Conservation (phyloP, 2,113 vertebrate species). For the Zosterops japonicus region DNA sequence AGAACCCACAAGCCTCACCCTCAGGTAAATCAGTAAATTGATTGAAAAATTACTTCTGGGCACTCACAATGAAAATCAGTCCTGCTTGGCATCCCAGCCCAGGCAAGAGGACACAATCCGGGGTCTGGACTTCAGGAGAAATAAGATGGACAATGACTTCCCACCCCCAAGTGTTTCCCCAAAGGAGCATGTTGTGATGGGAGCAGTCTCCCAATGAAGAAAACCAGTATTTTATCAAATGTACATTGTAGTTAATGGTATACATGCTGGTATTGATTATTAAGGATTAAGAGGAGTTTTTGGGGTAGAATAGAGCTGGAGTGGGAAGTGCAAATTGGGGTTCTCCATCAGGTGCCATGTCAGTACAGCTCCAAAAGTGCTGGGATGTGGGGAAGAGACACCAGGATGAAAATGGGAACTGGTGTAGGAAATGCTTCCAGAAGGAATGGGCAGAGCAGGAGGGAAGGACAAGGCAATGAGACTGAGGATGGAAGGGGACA, state of each 20-base stretch:
- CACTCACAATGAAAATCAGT: not conserved
- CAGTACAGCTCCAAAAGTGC: rapidly evolving
- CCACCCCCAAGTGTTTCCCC: not conserved
- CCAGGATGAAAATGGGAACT: not conserved
- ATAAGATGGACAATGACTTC: not conserved
- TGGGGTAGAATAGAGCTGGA: not conserved
- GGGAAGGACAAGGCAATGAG: not conserved
- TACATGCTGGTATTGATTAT: slow-evolving; percentile 23
- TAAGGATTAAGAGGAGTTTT: slow-evolving; percentile 16
- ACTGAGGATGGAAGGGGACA: not conserved
- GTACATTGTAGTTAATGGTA: slow-evolving; percentile 37
- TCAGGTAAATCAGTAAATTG: not conserved
- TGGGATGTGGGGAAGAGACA: not conserved
- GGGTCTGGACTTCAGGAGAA: not conserved
- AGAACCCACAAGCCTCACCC: not conserved
- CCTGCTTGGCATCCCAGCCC: not conserved
- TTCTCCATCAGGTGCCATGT: not conserved
- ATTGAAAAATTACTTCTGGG: not conserved
- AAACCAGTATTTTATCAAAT: slow-evolving; percentile 32
- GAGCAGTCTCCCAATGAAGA: not conserved
- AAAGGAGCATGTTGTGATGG: rapidly evolving
- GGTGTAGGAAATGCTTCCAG: not conserved
- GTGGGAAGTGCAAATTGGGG: rapidly evolving
- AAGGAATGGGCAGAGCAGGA: not conserved
- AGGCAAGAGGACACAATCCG: not conserved